phyloP scores from a whole-genome alignment of 2,113 vertebrate genomes.

The Thamnaconus septentrionalis region DNA sequence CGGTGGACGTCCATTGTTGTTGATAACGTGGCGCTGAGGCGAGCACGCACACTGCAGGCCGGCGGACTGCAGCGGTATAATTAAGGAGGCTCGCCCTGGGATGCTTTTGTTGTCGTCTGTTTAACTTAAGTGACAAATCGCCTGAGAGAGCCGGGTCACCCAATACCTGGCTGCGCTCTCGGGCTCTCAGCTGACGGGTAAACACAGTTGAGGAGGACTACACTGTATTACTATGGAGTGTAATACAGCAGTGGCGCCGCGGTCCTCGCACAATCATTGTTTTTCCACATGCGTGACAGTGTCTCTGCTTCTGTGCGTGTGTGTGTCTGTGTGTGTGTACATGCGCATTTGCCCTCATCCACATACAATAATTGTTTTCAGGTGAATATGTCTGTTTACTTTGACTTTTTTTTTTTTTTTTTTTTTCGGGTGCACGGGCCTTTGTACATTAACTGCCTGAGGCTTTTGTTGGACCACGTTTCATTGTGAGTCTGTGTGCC shows the following conservation, averaged over 20 bases:
- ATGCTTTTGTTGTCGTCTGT: constrained; percentile 69
- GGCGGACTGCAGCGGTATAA: constrained; percentile 65
- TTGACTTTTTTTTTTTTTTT: constrained; percentile 9
- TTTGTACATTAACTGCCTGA: constrained; percentile 35
- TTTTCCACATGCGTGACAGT: constrained; percentile 58
- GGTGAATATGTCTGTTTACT: constrained; percentile 60
- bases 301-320: constrained; percentile 34
- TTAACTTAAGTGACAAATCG: constrained; percentile 78
- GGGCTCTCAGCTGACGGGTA: constrained; percentile 60
- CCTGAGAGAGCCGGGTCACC: constrained; percentile 67
- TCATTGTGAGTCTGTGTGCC: constrained; percentile 60
- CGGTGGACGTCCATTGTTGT: constrained; percentile 8
- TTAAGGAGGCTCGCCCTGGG: constrained; percentile 47
- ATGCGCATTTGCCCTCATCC: constrained; percentile 22
- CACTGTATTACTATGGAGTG: constrained; percentile 59
- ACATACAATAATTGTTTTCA: constrained; percentile 67
- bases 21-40: constrained; percentile 19
- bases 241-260: constrained; percentile 50
- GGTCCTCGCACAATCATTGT: constrained; percentile 54
- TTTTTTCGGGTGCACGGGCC: constrained; percentile 37
- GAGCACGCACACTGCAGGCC: constrained; percentile 31
- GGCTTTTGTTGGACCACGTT: constrained; percentile 63
- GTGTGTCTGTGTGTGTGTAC: constrained; percentile 12
- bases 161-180: constrained; percentile 51
- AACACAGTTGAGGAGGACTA: constrained; percentile 68